phyloP scores from a whole-genome alignment of 1,140 invertebrate genomes.

The Sesamia nonagrioides region DNA sequence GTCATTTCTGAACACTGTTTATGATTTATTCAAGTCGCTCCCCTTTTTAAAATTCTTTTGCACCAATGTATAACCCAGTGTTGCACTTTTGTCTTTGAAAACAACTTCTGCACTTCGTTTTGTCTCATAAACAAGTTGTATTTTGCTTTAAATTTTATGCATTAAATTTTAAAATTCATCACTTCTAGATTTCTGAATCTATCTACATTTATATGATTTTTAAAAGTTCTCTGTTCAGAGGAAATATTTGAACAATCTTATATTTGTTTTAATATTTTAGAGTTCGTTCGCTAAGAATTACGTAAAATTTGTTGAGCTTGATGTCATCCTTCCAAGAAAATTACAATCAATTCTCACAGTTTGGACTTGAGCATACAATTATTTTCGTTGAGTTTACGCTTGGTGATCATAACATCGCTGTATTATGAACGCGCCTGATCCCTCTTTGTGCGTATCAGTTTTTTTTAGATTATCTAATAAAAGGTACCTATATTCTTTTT shows the following conservation, averaged over 20 bases:
- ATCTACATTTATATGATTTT: neutral
- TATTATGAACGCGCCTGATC: neutral
- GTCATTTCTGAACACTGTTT: slow-evolving; percentile 21
- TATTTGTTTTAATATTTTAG: slow-evolving; percentile 56
- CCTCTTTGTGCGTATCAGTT: neutral
- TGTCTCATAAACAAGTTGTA: neutral
- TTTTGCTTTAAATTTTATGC: neutral
- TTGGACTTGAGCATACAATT: slow-evolving; percentile 22
- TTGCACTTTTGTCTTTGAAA: slow-evolving; percentile 44
- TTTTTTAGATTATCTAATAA: neutral
- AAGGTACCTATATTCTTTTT: slow-evolving; percentile 14
- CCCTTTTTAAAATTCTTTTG: slow-evolving; percentile 37
- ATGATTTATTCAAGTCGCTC: slow-evolving; percentile 36
- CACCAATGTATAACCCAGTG: slow-evolving; percentile 35
- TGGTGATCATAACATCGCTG: slow-evolving; percentile 9
- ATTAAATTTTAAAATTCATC: neutral
- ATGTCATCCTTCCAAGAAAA: slow-evolving; percentile 48
- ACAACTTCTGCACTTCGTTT: neutral
- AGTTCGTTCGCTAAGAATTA: slow-evolving; percentile 54
- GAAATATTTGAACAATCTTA: slow-evolving; percentile 47
- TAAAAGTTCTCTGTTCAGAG: neutral
- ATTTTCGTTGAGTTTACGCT: slow-evolving; percentile 6
- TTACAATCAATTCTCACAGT: slow-evolving; percentile 45
- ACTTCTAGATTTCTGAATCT: neutral
- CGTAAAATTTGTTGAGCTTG: slow-evolving; percentile 50